Base-by-base conservation (phyloP, 1,140 invertebrate species). In the Drosophila setifemur region DNA sequence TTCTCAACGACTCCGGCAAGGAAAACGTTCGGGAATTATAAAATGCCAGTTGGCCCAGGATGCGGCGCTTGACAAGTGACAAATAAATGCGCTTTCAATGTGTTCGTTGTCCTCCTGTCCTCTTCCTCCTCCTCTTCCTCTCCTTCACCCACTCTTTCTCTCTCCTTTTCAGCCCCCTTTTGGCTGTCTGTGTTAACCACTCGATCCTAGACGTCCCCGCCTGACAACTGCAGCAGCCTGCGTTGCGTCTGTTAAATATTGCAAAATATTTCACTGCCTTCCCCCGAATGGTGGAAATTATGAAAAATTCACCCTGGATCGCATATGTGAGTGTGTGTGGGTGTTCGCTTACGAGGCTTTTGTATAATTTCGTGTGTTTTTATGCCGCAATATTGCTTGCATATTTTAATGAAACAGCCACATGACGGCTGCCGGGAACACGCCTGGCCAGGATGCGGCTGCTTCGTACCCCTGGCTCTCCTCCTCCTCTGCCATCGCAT, bases 31-130 rank as follows among this genome's bases (percentile, higher is more conserved):
- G 71, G 71, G 77, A 85, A 85, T 86, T 81, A 85, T 86, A 86
- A 86, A 85, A 85, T 79, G 64, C 73, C 78, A 73, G 54, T 58
- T 67, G 78, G 67, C 67, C 55, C 39, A 39, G 42, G 28, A 49
- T 55, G 42, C 40, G 43, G 33, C 60, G 66, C 57, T 52, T 86
- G 81, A 86, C 83, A 86, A 86, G 82, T 86, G 81, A 86, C 81
- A 86, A 86, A 86, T 86, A 86, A 86, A 86, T 87, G 82, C 68
- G 81, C 75, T 86, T 60, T 81, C 75, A 72, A 75, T 86, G 75
- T 86, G 75, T 67, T 75, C 48, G 60, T 53, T 68, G 71, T 81
- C 71, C 47, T 45, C 33, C 63, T 40, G 52, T 57, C 40, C 40
- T 11, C n/a, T 14, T 31, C 35, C 47, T 23, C 43, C 39, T 37